phyloP scores from a whole-genome alignment of 2,113 vertebrate species.

The Tragelaphus scriptus region DNA sequence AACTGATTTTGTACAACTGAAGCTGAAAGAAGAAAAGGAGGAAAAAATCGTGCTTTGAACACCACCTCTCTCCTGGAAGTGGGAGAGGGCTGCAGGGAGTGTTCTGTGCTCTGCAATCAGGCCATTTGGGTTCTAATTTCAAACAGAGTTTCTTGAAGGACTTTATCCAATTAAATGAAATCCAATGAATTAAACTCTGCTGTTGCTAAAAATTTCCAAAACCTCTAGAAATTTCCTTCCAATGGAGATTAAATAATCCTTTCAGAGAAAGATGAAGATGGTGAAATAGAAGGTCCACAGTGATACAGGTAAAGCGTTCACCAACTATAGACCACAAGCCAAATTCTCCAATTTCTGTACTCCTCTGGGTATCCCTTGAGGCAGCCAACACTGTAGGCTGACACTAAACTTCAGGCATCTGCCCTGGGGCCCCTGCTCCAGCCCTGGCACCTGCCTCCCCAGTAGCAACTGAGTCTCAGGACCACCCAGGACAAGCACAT shows the following conservation, averaged over 20 bases:
- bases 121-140: neutral
- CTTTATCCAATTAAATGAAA: neutral
- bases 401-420: neutral
- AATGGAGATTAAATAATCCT: neutral
- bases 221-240: conserved; percentile 1
- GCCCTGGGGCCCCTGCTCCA: neutral
- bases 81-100: accelerated
- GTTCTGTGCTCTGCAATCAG: neutral
- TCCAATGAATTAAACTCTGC: neutral
- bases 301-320: neutral
- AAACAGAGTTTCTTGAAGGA: neutral
- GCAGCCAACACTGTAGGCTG: accelerated
- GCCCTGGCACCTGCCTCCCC: neutral
- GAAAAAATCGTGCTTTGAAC: neutral
- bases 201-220: neutral
- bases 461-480: neutral
- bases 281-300: neutral
- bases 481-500: neutral
- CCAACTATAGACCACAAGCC: neutral
- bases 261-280: neutral
- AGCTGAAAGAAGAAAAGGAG: neutral
- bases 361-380: neutral
- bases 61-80: neutral
- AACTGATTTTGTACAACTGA: neutral
- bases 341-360: neutral